Base-by-base conservation (phyloP, 1,140 invertebrate genomes). In the Zaprionus ghesquierei region DNA sequence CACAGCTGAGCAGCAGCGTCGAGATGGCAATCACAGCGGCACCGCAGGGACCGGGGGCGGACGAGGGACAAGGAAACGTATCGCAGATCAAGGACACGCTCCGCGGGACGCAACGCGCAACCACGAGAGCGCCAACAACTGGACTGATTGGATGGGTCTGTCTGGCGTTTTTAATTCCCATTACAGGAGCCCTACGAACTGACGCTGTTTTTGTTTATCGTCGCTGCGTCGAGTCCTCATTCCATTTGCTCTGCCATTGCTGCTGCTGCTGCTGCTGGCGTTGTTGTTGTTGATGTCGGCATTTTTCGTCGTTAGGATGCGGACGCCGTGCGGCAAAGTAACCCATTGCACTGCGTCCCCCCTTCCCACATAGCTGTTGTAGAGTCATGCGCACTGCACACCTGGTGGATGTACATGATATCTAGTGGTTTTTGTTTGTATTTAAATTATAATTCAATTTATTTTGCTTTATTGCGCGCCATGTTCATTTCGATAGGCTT, bases 201-300 rank as follows among this genome's bases (percentile, higher is more conserved):
- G 60, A 60, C 75, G 78, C 69, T 81, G 72, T 65, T 80, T 86
- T 79, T 89, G 84, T 87, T 89, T 87, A 87, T 89, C 74, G 73
- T 89, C 70, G 73, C 65, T 87, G 79, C 69, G 84, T 73, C 68
- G 18, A 46, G 73, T 59, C 29, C 49, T 54, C 71, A 69, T 72
- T 68, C 71, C 73, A 25, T 41, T 69, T 59, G 71, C 60, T 61
- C n/a, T 53, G 70, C 27, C 35, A 44, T 53, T 77, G 65, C 6
- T 58, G 49, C 69, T 62, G 54, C 22, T 53, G 46, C n/a, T 51
- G 62, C 23, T 61, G 49, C 23, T 50, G 55, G 61, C 55, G 55
- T 69, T 73, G 46, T 68, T 79, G 29, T 79, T 79, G 63, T 69
- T 89, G 74, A 71, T 89, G 82, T 87, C 84, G 84, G 84, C 85